Evolutionary conservation across 2,888 invertebrate genomes (phyloP), one percentile per base, ranked within the genome.

Genomic region (Diarsia mendica): DNA sequence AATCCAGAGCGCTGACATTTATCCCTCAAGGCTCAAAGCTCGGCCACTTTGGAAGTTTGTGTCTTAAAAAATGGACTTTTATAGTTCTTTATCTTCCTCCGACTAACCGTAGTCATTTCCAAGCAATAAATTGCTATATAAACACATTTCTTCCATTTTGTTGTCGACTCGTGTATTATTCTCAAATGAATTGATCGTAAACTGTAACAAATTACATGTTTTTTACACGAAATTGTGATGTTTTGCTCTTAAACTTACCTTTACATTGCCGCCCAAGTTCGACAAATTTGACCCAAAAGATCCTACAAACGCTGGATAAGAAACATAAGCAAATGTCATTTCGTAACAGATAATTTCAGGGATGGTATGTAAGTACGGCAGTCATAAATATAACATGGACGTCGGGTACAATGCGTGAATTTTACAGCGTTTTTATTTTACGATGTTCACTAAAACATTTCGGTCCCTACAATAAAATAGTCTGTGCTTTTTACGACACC

Each of bases 351-450:
- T 91, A 88, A 91, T 89, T 90, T 86, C 87, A 82, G 85, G 83
- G 80, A 85, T 86, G 87, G 89, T 88, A 85, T 87, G 86, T 87
- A 28, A 82, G 86, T 87, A 82, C 82, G 67, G 63, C 72, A 83
- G 86, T 89, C 91, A 88, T 94, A 94, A 94, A 94, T 93, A 91
- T 88, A 92, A 90, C 91, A 91, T 90, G 90, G 89, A 90, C 86
- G 86, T 86, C 80, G 88, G 33, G 90, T 88, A 94, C 94, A 95
- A 94, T 93, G 94, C 93, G 93, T 92, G 93, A 93, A 93, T 94
- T 95, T 95, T 93, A 95, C 94, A 92, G 87, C 92, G 89, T 92
- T 95, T 93, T 95, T 92, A 94, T 95, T 96, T 96, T 95, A 96
- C 94, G 94, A 94, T 85, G 71, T 84, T 80, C 93, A 92, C 93